Evolutionary conservation across 1,140 invertebrate species (phyloP).

Genomic region (Varroa destructor): DNA sequence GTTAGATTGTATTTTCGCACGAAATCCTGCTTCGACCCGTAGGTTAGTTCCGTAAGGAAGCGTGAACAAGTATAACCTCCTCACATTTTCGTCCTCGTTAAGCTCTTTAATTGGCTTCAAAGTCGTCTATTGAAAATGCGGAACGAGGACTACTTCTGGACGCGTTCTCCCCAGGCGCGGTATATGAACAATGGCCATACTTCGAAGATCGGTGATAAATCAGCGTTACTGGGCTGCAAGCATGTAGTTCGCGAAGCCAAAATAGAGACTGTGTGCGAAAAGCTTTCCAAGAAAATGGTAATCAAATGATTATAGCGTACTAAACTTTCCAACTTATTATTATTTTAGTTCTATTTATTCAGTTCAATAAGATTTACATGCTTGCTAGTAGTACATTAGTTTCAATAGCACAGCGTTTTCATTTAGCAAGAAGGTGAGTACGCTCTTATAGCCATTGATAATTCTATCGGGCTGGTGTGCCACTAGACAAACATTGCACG

Average conservation of each 20-base stretch:
- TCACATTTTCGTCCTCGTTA: constrained; percentile 31
- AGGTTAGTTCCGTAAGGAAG: constrained; percentile 22
- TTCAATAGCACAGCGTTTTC: no score
- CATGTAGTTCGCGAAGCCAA: not conserved
- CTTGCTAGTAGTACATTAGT: not conserved
- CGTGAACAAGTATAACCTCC: constrained; percentile 30
- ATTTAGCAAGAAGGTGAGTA: no score
- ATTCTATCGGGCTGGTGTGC: not conserved
- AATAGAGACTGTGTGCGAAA: not conserved
- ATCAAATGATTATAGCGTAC: not conserved
- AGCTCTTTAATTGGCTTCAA: constrained; percentile 24
- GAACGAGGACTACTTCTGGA: not conserved
- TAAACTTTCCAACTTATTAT: no score
- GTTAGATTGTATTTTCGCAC: constrained; percentile 30
- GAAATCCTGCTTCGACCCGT: constrained; percentile 31
- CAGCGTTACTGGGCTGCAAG: not conserved
- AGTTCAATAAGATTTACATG: constrained; percentile 2
- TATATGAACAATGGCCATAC: not conserved
- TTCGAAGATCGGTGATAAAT: constrained; percentile 3
- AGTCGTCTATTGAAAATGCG: constrained; percentile 26
- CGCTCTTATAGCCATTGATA: no score
- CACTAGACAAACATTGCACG: not conserved
- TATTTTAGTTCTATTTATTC: not conserved
- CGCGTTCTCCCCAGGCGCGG: not conserved
- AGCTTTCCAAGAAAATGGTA: not conserved